Percentiles rank a stretch among this genome's conserved stretches.
These are phyloP conservation scores for Progne subis DNA, from an alignment of 2,113 vertebrate genomes.

Conservation along the genomic window DNA sequence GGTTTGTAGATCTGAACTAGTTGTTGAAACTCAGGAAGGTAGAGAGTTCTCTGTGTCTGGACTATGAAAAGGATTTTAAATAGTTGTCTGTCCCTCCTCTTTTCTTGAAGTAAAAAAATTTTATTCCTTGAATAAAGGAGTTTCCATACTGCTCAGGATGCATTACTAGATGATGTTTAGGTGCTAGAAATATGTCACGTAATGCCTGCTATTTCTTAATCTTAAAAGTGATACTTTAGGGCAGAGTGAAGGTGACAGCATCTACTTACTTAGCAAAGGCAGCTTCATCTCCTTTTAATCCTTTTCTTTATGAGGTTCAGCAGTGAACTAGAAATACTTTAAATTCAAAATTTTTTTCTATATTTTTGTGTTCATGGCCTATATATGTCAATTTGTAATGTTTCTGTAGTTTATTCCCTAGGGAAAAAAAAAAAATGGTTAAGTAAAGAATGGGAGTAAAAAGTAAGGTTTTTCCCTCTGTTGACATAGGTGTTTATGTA, in stretches of 20 bases:
- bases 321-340: background rate
- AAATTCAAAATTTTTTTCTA: background rate
- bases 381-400: background rate
- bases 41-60: background rate
- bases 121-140: background rate
- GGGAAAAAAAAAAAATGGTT: background rate
- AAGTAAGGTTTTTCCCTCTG: background rate
- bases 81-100: background rate
- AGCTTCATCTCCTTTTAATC: background rate
- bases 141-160: background rate
- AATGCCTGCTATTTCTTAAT: background rate
- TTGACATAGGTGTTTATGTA: background rate
- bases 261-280: background rate
- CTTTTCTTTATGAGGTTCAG: background rate
- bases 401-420: background rate
- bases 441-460: background rate
- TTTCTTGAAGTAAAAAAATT: background rate
- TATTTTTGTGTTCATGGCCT: background rate
- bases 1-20: background rate
- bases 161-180: background rate
- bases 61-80: background rate
- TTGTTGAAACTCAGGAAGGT: background rate
- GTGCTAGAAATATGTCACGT: background rate
- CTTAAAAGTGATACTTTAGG: background rate
- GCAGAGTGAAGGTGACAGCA: background rate